These are phyloP conservation scores for Protobothrops mucrosquamatus DNA, from an alignment of 2,113 vertebrate genomes.

Conservation along the genomic window DNA sequence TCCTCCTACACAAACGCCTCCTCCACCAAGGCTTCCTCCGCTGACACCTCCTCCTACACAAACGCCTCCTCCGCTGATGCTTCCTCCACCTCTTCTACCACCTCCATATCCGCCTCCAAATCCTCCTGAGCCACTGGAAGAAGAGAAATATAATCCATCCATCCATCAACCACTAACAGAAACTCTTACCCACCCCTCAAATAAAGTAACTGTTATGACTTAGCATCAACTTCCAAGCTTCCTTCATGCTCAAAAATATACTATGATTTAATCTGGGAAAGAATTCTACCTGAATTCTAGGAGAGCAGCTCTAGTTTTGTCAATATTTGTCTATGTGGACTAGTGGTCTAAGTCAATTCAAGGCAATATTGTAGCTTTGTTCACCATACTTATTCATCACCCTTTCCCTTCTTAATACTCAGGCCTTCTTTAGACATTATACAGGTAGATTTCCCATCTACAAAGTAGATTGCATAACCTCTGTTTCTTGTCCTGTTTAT, in stretches of 20 bases:
- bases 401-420: neutral
- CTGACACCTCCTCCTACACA: neutral
- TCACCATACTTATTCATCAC: neutral
- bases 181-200: neutral
- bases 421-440: neutral
- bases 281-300: neutral
- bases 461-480: neutral
- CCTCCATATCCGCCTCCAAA: neutral
- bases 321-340: neutral
- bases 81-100: neutral
- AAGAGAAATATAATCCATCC: neutral
- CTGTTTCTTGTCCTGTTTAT: neutral
- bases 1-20: neutral
- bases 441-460: neutral
- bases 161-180: neutral
- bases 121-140: neutral
- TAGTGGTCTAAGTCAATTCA: too few species aligned
- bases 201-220: neutral
- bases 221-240: neutral
- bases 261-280: neutral
- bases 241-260: neutral
- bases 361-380: neutral
- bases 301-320: neutral
- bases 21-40: neutral
- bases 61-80: neutral